phyloP scores from a whole-genome alignment of 2,113 vertebrate species.

The Panurus biarmicus region DNA sequence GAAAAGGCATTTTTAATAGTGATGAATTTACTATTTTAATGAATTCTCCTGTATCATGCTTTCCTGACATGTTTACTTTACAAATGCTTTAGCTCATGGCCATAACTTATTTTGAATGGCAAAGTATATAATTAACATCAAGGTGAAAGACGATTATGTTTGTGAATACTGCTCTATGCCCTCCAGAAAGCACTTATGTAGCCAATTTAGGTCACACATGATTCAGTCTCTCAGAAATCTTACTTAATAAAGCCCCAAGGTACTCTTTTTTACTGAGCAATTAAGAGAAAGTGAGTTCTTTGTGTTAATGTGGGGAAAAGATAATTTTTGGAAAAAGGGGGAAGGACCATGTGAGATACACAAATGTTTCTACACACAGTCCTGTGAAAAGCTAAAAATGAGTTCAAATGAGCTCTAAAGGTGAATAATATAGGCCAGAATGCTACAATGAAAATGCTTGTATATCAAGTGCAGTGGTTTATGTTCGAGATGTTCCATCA shows the following conservation, averaged over 20 bases:
- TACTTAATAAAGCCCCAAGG: slow-evolving; percentile 62
- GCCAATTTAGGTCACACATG: slow-evolving; percentile 66
- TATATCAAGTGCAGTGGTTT: not conserved
- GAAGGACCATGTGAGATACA: not conserved
- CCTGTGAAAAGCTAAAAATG: not conserved
- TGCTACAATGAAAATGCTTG: not conserved
- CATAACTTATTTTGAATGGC: slow-evolving; percentile 51
- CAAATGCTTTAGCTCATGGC: slow-evolving; percentile 56
- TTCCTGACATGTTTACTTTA: slow-evolving; percentile 69
- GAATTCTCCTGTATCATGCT: slow-evolving; percentile 53
- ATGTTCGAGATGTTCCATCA: not conserved
- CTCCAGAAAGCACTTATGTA: slow-evolving; percentile 63
- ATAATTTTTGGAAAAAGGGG: not conserved
- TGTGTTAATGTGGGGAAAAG: slow-evolving; percentile 1
- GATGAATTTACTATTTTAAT: slow-evolving; percentile 48
- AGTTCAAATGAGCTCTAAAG: not conserved
- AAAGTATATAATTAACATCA: slow-evolving; percentile 68
- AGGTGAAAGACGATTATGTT: slow-evolving; percentile 67
- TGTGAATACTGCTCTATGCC: slow-evolving; percentile 47
- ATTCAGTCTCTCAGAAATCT: slow-evolving; percentile 65
- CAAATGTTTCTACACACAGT: not conserved
- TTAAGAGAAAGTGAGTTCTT: slow-evolving; percentile 41
- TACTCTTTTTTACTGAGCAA: slow-evolving; percentile 26
- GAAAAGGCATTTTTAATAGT: slow-evolving; percentile 31
- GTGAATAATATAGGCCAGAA: not conserved